Evolutionary conservation across 2,113 vertebrate species (phyloP).

Genomic region (Corvus moneduloides): DNA sequence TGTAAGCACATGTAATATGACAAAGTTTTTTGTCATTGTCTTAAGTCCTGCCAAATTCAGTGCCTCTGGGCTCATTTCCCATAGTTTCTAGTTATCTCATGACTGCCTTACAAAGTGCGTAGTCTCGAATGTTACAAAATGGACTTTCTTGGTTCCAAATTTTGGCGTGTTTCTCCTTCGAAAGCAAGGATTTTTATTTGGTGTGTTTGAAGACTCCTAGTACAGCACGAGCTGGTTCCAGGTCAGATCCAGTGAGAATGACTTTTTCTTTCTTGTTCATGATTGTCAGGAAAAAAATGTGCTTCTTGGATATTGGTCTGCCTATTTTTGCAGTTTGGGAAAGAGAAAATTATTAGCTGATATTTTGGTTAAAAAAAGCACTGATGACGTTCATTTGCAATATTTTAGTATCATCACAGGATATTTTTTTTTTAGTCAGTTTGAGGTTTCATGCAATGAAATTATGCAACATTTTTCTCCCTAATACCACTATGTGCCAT

Average conservation of each 20-base stretch:
- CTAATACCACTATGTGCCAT: background rate
- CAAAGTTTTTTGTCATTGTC: background rate
- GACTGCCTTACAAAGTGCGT: background rate
- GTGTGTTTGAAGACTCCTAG: background rate
- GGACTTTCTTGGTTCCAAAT: background rate
- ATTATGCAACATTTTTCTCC: background rate
- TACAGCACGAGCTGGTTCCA: background rate
- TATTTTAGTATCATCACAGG: background rate
- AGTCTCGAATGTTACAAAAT: background rate
- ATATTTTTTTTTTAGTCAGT: background rate
- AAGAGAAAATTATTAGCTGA: background rate
- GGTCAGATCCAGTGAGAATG: background rate
- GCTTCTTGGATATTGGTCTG: background rate
- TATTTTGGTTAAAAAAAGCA: background rate
- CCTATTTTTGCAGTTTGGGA: background rate
- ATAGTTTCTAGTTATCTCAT: background rate
- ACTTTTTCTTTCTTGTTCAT: background rate
- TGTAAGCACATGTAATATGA: background rate
- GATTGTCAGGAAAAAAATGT: background rate
- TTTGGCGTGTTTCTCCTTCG: background rate
- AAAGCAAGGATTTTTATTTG: background rate
- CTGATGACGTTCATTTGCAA: fast-evolving
- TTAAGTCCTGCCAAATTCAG: background rate
- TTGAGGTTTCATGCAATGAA: background rate
- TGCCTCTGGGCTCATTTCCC: background rate